Evolutionary conservation across 2,888 invertebrate species (phyloP), one percentile per base, ranked within the genome.

Genomic region (Adelognathus sp.): DNA sequence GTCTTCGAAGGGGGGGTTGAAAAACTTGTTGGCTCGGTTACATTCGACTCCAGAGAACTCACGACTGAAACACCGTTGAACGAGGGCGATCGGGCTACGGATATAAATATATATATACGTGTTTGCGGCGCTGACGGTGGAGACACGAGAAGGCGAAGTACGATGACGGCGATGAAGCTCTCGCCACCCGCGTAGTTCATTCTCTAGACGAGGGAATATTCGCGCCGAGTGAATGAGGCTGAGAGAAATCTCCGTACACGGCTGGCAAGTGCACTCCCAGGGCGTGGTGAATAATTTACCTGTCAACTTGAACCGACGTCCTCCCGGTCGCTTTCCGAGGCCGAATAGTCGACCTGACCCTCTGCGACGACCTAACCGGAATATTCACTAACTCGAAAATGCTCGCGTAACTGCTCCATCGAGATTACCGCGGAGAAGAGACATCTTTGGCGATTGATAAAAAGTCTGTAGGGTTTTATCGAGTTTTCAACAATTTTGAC

Each of bases 251-350:
- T 29, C 54, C 36, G 39, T 46, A 70, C n/a, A n/a, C 50, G 61
- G 39, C 61, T 21, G 27, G 24, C 21, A 46, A 73, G 58, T 61
- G 60, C 50, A 56, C 36, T 76, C 64, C 60, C 33, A 60, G 7
- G 52, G 50, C 58, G 21, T 58, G 27, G 69, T 69, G 74, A 78
- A 78, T 78, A 78, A 73, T 78, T 74, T 18, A 74, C 56, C 31
- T 41, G 69, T 58, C 78, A 58, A 70, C 64, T 78, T 50, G 69
- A 27, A 52, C 18, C 36, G 39, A 63, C 58, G 69, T 69, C 18
- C 16, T 41, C 14, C 56, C 4, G 54, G 61, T 63, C 56, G 66
- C 50, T 36, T 73, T 29, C 67, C 31, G 18, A 31, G 33, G 52
- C 46, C 56, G 54, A 63, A 36, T 50, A 46, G 27, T 56, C 36